Evolutionary conservation across 2,113 vertebrate genomes (phyloP).

Genomic region (Erpornis zantholeuca): DNA sequence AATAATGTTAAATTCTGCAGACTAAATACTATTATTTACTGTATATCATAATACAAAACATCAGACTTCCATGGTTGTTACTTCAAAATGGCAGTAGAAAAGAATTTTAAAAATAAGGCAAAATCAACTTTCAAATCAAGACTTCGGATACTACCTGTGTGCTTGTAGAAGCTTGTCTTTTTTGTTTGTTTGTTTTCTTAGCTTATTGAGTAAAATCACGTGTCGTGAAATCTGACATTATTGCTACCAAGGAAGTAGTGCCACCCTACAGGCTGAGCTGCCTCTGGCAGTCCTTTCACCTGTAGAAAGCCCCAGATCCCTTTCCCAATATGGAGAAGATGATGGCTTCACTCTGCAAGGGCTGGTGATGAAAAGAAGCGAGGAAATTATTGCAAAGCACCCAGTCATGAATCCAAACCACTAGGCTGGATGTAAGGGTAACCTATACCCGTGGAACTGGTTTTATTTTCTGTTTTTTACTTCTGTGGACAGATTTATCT

Average conservation of each 20-base stretch:
- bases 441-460: neutral
- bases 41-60: neutral
- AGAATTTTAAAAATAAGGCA: neutral
- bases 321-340: neutral
- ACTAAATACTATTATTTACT: neutral
- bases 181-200: neutral
- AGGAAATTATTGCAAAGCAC: neutral
- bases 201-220: neutral
- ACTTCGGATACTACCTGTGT: neutral
- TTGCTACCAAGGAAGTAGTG: no score
- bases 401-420: neutral
- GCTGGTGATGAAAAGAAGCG: neutral
- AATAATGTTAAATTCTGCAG: slow-evolving; percentile 18
- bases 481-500: neutral
- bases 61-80: neutral
- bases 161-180: neutral
- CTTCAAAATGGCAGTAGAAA: neutral
- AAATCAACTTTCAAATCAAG: neutral
- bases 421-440: neutral
- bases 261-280: neutral
- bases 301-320: neutral
- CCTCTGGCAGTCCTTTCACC: neutral
- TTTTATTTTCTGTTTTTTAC: neutral
- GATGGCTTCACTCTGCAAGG: neutral
- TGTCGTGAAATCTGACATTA: neutral